phyloP scores from a whole-genome alignment of 2,888 invertebrate species.

The Cataglyphis livida region DNA sequence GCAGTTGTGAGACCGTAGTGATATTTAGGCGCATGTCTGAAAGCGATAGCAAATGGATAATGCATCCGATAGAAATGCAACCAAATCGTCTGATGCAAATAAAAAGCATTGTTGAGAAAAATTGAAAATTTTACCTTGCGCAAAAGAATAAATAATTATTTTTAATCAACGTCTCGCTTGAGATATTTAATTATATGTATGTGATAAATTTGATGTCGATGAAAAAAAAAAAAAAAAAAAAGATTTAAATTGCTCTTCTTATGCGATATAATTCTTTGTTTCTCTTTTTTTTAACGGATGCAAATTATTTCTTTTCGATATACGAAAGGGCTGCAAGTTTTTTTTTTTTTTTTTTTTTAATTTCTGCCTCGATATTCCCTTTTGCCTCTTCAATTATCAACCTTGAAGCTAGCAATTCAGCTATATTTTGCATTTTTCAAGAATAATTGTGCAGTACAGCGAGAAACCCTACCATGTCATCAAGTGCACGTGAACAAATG shows the following conservation, averaged over 20 bases:
- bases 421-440: constrained; percentile 81
- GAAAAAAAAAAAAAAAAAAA: not conserved
- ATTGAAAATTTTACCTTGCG: not conserved
- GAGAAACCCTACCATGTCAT: constrained; percentile 80
- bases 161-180: not conserved
- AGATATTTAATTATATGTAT: not conserved
- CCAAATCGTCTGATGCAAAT: not conserved
- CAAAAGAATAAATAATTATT: not conserved
- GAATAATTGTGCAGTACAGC: constrained; percentile 80
- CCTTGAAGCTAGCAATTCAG: constrained; percentile 12
- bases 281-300: not conserved
- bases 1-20: constrained; percentile 70
- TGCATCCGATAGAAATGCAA: not conserved
- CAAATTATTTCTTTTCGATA: not conserved
- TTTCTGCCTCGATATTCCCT: not conserved
- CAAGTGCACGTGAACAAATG: constrained; percentile 82
- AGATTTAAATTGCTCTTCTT: not conserved
- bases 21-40: constrained; percentile 60
- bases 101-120: not conserved
- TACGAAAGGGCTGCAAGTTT: not conserved
- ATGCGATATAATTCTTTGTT: not conserved
- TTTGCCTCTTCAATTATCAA: not conserved
- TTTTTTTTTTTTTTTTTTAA: constrained; percentile 13
- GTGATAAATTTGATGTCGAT: not conserved
- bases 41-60: constrained; percentile 25